phyloP scores from a whole-genome alignment of 1,140 invertebrate species.

The Pomacea maculata region DNA sequence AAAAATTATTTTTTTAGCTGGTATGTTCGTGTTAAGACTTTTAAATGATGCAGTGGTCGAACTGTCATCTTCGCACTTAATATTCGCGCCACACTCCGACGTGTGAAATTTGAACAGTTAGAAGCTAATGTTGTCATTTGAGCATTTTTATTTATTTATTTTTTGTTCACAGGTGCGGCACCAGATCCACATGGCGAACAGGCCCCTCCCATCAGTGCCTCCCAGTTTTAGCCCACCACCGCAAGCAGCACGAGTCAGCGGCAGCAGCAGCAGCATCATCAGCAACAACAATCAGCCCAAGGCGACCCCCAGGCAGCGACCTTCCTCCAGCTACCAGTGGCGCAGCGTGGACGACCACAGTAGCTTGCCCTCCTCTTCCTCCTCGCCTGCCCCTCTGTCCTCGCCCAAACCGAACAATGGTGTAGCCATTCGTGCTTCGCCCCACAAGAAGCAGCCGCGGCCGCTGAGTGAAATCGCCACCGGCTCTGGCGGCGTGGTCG shows the following conservation, averaged over 20 bases:
- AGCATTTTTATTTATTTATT: background rate
- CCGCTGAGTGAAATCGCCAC: conserved; percentile 33
- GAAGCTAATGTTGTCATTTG: background rate
- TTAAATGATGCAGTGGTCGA: too few relatives aligned
- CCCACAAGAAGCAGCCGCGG: conserved; percentile 20
- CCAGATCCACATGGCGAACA: conserved; percentile 20
- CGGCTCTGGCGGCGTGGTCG: conserved; percentile 13
- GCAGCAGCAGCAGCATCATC: background rate
- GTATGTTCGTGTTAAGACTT: too few relatives aligned
- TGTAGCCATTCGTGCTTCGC: conserved; percentile 24
- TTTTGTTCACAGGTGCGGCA: conserved; percentile 14
- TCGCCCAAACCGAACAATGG: conserved; percentile 5
- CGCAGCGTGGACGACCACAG: conserved; percentile 31
- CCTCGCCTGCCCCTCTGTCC: conserved; percentile 23
- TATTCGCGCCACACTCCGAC: too few relatives aligned
- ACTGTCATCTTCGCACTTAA: too few relatives aligned
- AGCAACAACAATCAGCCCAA: conserved; percentile 10
- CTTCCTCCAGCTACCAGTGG: conserved; percentile 18
- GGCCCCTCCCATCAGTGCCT: conserved; percentile 19
- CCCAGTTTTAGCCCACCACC: background rate
- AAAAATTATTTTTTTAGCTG: too few relatives aligned
- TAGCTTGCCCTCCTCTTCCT: conserved; percentile 25
- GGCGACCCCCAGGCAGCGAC: conserved; percentile 4
- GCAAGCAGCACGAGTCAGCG: background rate
- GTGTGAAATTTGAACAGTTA: too few relatives aligned